Evolutionary conservation across 2,888 invertebrate genomes (phyloP).

Genomic region (Artemia sinica): DNA sequence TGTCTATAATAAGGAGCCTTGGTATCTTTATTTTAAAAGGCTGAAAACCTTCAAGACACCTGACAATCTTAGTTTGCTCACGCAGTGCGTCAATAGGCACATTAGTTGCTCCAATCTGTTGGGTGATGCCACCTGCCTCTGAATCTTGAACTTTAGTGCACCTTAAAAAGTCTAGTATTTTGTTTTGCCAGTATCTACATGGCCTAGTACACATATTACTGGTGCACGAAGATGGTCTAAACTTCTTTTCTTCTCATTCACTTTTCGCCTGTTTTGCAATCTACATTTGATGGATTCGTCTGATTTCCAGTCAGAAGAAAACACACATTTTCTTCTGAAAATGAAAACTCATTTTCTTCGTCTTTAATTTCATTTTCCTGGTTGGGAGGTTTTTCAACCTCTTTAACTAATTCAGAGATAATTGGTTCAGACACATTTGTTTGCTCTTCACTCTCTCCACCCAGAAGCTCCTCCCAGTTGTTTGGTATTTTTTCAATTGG

Average conservation of each 20-base stretch:
- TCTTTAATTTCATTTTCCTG: slow-evolving; percentile 16
- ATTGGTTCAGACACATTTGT: slow-evolving; percentile 17
- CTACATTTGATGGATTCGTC: slow-evolving; percentile 51
- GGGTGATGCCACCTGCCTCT: slow-evolving; percentile 98
- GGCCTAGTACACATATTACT: slow-evolving; percentile 94
- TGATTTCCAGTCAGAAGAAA: slow-evolving; percentile 19
- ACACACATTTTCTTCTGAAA: too few relatives aligned
- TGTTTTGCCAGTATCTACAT: slow-evolving; percentile 93
- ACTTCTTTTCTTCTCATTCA: slow-evolving; percentile 48
- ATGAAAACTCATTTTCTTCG: slow-evolving; percentile 21
- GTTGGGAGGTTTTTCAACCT: too few relatives aligned
- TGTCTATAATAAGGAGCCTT: slow-evolving; percentile 93
- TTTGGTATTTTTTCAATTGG: slow-evolving; percentile 47
- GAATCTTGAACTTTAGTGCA: slow-evolving; percentile 80
- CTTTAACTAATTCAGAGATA: too few relatives aligned
- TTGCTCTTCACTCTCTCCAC: slow-evolving; percentile 42
- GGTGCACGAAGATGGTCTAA: slow-evolving; percentile 67
- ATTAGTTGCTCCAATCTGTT: slow-evolving; percentile 98
- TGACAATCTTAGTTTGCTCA: slow-evolving; percentile 77
- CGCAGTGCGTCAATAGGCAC: slow-evolving; percentile 89
- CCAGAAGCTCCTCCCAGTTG: slow-evolving; percentile 54
- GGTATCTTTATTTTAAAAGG: slow-evolving; percentile 52
- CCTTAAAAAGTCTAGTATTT: slow-evolving; percentile 72
- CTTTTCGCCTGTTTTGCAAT: slow-evolving; percentile 50
- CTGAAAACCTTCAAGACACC: slow-evolving; percentile 40